Evolutionary conservation across 2,113 vertebrate species (phyloP), one percentile per base, ranked within the genome.

Genomic region (Charadrius vociferus): DNA sequence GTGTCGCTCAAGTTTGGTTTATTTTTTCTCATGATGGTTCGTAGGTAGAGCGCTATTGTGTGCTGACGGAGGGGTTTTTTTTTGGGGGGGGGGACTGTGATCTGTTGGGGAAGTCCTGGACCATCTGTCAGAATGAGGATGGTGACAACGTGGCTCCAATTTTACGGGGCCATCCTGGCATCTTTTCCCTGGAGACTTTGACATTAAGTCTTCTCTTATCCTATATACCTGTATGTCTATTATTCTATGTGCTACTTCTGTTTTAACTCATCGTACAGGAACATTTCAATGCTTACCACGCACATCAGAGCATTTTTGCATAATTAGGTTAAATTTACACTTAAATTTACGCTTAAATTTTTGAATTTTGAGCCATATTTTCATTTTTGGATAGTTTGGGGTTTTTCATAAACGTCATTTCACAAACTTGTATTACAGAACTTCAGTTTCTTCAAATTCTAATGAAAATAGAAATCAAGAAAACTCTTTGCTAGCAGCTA

Each of bases 111-210:
- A 72, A 70, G 39, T 12, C 59, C 41, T 55, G 53, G 13, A 58
- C 49, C 22, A 6, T 49, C 22, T 24, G 22, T 24, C 49, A 23
- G 22, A 24, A 13, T 50, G 49, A 24, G 56, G 68, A 26, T 6
- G 68, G 49, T 55, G 92, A n/a, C 26, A 8, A 34, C 1, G 8
- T 45, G 47, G 49, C 49, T 16, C 68, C 10, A 1, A 1, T 4
- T 14, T 12, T 15, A 12, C 4, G 0, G 3, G 27, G 23, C 15
- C 15, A 5, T 21, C 24, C 4, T 0, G 1, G 15, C 2, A 1
- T 7, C n/a, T 39, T 12, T 59, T 37, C 36, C 39, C 43, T 23
- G 62, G 21, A 21, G n/a, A 12, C 47, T 43, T 8, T 9, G 55
- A 10, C 21, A 3, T 50, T 1, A 15, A 34, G 23, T n/a, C 23